Evolutionary conservation across 2,888 invertebrate genomes (phyloP).

Genomic region (Nysson spinosus): DNA sequence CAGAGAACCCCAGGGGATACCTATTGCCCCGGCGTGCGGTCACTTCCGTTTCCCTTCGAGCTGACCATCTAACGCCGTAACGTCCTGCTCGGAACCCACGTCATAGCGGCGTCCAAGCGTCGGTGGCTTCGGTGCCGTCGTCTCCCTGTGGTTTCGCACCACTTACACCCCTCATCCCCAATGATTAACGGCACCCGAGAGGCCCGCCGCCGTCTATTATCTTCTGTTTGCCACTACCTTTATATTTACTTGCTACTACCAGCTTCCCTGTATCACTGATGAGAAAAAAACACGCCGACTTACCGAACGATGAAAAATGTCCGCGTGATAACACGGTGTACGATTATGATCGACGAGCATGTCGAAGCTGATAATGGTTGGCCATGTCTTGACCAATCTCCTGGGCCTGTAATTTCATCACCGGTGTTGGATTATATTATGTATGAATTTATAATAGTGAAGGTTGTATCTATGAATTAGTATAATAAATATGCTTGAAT

Average conservation of each 20-base stretch:
- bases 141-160: constrained; percentile 63
- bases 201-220: constrained; percentile 71
- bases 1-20: constrained; percentile 61
- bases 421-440: too few species aligned
- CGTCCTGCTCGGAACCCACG: constrained; percentile 38
- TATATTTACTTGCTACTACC: constrained; percentile 67
- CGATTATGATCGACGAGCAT: constrained; percentile 1
- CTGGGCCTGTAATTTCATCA: too few species aligned
- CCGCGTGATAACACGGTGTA: constrained; percentile 9
- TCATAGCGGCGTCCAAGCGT: constrained; percentile 33
- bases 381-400: too few species aligned
- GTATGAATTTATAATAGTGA: too few species aligned
- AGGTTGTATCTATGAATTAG: too few species aligned
- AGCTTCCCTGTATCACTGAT: constrained; percentile 45
- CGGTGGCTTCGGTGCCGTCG: too few species aligned
- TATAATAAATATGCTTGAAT: too few species aligned
- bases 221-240: constrained; percentile 67
- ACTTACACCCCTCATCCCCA: constrained; percentile 62
- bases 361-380: too few species aligned
- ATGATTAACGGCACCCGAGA: constrained; percentile 75
- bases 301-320: constrained; percentile 51
- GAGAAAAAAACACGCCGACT: constrained; percentile 15
- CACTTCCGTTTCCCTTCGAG: constrained; percentile 71
- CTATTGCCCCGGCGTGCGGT: constrained; percentile 61
- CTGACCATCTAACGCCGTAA: constrained; percentile 67